These are phyloP conservation scores for Aporophyla lueneburgensis DNA, from an alignment of 2,888 invertebrate genomes.

Conservation along the genomic window DNA sequence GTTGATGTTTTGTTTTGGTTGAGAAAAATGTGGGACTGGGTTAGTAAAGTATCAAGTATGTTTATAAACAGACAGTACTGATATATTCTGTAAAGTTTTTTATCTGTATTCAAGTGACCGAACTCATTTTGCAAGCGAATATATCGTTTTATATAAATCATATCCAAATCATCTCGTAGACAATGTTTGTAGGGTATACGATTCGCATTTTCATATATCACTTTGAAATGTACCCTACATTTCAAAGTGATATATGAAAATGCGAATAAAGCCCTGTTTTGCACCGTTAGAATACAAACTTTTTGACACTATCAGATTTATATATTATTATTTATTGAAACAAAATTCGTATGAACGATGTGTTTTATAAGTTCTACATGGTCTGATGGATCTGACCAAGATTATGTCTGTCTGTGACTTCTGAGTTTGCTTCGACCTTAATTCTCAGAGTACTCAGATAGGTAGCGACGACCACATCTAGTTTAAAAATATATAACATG, in stretches of 20 bases:
- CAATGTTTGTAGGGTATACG: no score
- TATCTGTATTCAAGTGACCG: not conserved
- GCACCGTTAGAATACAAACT: not conserved
- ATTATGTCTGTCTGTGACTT: no score
- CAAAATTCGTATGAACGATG: not conserved
- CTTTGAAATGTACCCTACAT: no score
- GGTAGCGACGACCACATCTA: no score
- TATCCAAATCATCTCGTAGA: not conserved
- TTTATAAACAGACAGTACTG: not conserved
- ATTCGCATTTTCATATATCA: no score
- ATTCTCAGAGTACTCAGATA: no score
- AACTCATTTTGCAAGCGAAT: not conserved
- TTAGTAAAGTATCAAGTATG: not conserved
- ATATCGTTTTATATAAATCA: not conserved
- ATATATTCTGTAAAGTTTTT: not conserved
- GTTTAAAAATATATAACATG: no score
- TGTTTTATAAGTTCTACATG: not conserved
- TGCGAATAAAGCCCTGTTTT: not conserved
- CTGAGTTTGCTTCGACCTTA: no score
- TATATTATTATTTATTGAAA: not conserved
- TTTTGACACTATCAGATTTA: not conserved
- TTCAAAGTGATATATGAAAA: not conserved
- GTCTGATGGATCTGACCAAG: no score
- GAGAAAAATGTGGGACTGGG: not conserved
- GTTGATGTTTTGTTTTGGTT: slow-evolving; percentile 1